Base-by-base conservation (phyloP, 2,888 invertebrate genomes). In the Pandemis heparana region DNA sequence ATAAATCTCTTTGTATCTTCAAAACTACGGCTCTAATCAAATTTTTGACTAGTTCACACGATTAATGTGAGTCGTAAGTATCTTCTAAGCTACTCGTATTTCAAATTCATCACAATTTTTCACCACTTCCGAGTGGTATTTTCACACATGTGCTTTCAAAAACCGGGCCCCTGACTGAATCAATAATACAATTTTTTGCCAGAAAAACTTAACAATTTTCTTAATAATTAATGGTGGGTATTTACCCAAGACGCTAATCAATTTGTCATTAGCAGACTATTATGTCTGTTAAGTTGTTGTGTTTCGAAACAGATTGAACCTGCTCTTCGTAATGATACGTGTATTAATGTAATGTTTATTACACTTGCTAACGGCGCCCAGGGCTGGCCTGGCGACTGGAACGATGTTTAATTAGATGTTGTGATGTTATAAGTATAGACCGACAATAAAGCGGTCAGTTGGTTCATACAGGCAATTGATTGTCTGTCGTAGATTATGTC, bases 271-370 rank as follows among this genome's bases (percentile, higher is more conserved):
- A 70, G 46, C 64, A 61, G 51, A 53, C 18, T 65, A 66, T 23
- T 60, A 51, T 51, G 61, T 53, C 61, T 41, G 59, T 71, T 51
- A 38, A 48, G 65, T 67, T 23, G 46, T 48, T n/a, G 38, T 3
- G 56, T 70, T 70, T 43, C 59, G 61, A 74, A 70, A 70, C 39
- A 23, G 48, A 65, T 74, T 74, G 63, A 70, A 56, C 61, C 62
- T 59, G 69, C 64, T 64, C 43, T 39, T 60, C 39, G 10, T 59
- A 53, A 66, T 61, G 60, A 71, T 43, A 18, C 32, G 23, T 10
- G 43, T 51, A 48, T 51, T 53, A 48, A 56, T 43, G 56, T 48
- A 60, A 71, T 62, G 39, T 66, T 61, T 46, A 48, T 64, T 64
- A 41, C 61, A 59, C 63, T 65, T 59, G 70, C 60, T 51, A 66